Conservation (phyloP, 2,888 invertebrate genomes). For the Agriopis aurantiaria region DNA sequence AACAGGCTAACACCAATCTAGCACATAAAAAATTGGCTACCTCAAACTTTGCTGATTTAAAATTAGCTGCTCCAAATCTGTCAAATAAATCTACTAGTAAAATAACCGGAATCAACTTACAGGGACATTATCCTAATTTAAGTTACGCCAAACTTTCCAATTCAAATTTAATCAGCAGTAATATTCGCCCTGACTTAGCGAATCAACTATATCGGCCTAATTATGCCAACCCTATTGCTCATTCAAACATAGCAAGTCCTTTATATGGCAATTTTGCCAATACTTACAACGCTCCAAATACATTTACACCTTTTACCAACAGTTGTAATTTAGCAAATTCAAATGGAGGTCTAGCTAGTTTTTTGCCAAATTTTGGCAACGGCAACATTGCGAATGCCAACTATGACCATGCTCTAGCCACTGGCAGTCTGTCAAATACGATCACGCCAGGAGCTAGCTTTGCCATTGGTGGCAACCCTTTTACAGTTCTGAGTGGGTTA, state of each 20-base stretch:
- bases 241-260: background rate
- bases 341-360: background rate
- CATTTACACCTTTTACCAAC: background rate
- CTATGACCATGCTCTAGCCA: background rate
- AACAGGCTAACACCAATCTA: background rate
- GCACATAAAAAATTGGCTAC: conserved; percentile 18
- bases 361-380: conserved; percentile 1
- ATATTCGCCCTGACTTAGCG: background rate
- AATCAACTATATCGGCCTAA: conserved; percentile 21
- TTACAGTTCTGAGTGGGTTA: conserved; percentile 10
- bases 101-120: conserved; percentile 3
- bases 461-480: conserved; percentile 27
- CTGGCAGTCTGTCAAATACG: conserved; percentile 10
- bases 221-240: conserved; percentile 5
- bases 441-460: conserved; percentile 11
- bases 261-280: conserved; percentile 7
- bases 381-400: conserved; percentile 1
- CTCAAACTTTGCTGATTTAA: background rate
- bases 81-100: conserved; percentile 28
- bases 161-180: conserved; percentile 17
- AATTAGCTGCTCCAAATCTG: conserved; percentile 26
- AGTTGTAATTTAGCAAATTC: background rate
- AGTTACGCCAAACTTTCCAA: conserved; percentile 1
- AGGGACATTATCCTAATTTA: conserved; percentile 18
- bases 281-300: conserved; percentile 14